phyloP scores from a whole-genome alignment of 2,113 vertebrate species.

The Calypte anna region DNA sequence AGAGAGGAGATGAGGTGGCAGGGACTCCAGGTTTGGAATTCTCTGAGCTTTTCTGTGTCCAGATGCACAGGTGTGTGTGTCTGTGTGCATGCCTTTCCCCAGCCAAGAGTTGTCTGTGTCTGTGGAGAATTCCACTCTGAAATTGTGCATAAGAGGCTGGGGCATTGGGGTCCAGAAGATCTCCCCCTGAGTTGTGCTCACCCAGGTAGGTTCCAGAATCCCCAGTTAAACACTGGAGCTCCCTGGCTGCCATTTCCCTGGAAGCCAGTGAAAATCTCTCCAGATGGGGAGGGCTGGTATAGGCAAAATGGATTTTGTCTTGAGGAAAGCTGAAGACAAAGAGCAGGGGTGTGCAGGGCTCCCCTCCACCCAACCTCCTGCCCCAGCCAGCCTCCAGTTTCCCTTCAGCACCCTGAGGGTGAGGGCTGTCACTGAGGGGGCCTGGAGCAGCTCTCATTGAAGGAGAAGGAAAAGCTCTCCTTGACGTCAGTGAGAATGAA shows the following conservation, averaged over 20 bases:
- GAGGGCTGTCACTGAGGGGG: accelerated
- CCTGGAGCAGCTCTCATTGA: accelerated
- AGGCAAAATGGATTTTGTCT: too few relatives aligned
- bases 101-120: background rate
- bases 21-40: background rate
- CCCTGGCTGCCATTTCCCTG: background rate
- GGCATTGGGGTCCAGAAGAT: background rate
- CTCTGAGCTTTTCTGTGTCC: background rate
- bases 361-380: background rate
- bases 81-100: background rate
- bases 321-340: background rate
- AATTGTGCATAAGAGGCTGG: background rate
- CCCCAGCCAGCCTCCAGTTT: background rate
- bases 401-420: accelerated
- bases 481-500: accelerated
- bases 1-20: background rate
- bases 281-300: background rate
- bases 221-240: background rate
- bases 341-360: accelerated
- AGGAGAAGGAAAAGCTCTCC: background rate
- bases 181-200: too few relatives aligned
- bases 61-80: background rate
- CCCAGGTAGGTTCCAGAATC: background rate
- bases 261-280: background rate
- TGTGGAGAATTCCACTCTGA: background rate